phyloP scores from a whole-genome alignment of 1,140 invertebrate genomes.

The Pentalonia nigronervosa region DNA sequence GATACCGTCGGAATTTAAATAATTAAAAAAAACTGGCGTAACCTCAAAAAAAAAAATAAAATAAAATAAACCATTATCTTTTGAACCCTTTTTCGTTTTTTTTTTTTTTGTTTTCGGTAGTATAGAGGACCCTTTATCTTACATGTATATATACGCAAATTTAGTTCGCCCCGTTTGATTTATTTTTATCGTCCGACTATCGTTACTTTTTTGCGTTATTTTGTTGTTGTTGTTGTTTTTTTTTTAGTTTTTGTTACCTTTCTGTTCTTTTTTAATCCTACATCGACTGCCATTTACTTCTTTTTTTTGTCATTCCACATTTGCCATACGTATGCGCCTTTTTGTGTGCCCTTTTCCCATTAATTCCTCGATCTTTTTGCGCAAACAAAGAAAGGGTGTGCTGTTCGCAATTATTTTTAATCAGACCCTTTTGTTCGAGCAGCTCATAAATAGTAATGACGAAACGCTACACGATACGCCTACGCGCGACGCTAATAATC shows the following conservation, averaged over 20 bases:
- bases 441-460: constrained; percentile 57
- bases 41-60: constrained; percentile 56
- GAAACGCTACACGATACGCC: constrained; percentile 51
- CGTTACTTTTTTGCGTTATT: constrained; percentile 42
- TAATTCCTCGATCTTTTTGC: constrained; percentile 56
- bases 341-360: constrained; percentile 55
- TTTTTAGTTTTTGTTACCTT: constrained; percentile 50
- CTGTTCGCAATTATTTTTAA: constrained; percentile 56
- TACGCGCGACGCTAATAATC: constrained; percentile 49
- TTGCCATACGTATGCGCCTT: constrained; percentile 44
- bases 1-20: constrained; percentile 58
- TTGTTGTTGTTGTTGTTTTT: constrained; percentile 15
- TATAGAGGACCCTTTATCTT: constrained; percentile 51
- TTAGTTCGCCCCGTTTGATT: constrained; percentile 57
- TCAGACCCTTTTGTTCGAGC: constrained; percentile 56
- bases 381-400: constrained; percentile 56
- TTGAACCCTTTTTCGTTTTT: constrained; percentile 52
- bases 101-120: constrained; percentile 14
- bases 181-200: constrained; percentile 56
- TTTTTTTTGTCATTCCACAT: constrained; percentile 44
- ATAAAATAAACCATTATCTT: constrained; percentile 52
- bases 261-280: constrained; percentile 52
- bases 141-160: constrained; percentile 55
- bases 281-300: constrained; percentile 49
- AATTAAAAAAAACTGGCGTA: constrained; percentile 58